These are phyloP conservation scores for Actenoides hombroni DNA, from an alignment of 2,113 vertebrate genomes.

Conservation along the genomic window DNA sequence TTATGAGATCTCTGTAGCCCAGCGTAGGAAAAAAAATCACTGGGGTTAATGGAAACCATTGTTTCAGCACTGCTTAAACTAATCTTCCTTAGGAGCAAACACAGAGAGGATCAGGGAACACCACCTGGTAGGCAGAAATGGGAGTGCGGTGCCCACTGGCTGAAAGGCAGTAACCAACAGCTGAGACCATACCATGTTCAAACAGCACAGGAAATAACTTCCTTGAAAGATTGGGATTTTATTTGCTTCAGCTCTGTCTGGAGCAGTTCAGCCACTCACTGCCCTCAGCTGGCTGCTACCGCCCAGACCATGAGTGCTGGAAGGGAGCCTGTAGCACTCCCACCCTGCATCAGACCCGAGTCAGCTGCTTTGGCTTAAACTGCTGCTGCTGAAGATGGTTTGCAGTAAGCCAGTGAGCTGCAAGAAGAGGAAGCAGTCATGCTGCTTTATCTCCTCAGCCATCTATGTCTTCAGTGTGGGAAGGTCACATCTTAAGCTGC, in stretches of 20 bases:
- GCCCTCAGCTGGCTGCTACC: conserved; percentile 13
- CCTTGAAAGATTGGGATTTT: background rate
- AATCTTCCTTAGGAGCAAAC: background rate
- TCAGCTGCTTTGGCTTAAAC: background rate
- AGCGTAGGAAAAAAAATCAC: background rate
- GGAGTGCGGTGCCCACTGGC: background rate
- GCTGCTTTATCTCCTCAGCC: background rate
- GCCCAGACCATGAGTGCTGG: background rate
- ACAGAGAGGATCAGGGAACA: background rate
- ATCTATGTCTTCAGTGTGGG: background rate
- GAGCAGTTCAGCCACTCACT: background rate
- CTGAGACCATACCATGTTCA: background rate
- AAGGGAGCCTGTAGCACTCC: background rate
- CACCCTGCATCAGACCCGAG: background rate
- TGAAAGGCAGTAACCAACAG: background rate
- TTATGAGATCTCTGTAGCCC: background rate
- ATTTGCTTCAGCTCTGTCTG: background rate
- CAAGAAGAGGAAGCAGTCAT: background rate
- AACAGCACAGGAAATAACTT: conserved; percentile 26
- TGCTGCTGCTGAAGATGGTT: background rate
- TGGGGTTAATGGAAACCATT: background rate
- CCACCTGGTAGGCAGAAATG: conserved; percentile 16
- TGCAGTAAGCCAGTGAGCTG: background rate
- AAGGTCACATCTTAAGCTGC: background rate
- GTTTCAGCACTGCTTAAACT: background rate